Percentiles rank a stretch among this genome's conserved stretches.
phyloP scores from a whole-genome alignment of 2,797 vertebrate genomes.

The Rhynchotus rufescens region DNA sequence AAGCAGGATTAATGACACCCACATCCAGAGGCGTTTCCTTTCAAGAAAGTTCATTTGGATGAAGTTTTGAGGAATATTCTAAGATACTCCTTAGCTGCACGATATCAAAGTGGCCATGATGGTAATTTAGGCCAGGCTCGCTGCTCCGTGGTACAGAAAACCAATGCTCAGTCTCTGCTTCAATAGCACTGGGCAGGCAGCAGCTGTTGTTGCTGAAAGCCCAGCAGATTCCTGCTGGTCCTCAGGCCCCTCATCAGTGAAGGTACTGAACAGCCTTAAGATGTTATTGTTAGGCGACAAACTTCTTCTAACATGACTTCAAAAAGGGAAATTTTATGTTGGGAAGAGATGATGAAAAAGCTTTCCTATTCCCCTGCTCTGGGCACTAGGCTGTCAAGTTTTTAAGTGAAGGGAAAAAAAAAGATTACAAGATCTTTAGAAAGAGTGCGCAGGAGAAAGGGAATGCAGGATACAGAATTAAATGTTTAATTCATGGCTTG shows the following conservation, averaged over 20 bases:
- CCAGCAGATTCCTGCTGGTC: constrained; percentile 4
- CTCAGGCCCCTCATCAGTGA: neutral
- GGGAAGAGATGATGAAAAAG: neutral
- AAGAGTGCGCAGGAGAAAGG: neutral
- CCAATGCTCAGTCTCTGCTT: constrained; percentile 14
- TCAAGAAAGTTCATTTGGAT: neutral
- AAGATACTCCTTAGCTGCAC: neutral
- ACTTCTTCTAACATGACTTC: neutral
- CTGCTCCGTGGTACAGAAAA: neutral
- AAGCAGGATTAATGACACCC: neutral
- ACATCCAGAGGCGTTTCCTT: neutral
- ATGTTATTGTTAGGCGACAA: constrained; percentile 13
- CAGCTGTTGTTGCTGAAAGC: constrained; percentile 42
- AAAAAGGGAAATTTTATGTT: neutral
- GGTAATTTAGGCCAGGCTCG: neutral
- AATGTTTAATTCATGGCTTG: constrained; percentile 44
- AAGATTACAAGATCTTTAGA: neutral
- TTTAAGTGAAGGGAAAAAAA: neutral
- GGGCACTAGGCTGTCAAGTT: neutral
- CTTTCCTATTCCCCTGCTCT: neutral
- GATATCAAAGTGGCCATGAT: neutral
- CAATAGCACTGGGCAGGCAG: constrained; percentile 12
- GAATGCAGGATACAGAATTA: constrained; percentile 4
- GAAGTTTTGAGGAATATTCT: neutral
- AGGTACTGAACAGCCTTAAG: neutral